Percentiles rank a stretch among this genome's conserved stretches.
Conservation (phyloP, 2,797 vertebrate genomes). For the Benthosema pterotum region DNA sequence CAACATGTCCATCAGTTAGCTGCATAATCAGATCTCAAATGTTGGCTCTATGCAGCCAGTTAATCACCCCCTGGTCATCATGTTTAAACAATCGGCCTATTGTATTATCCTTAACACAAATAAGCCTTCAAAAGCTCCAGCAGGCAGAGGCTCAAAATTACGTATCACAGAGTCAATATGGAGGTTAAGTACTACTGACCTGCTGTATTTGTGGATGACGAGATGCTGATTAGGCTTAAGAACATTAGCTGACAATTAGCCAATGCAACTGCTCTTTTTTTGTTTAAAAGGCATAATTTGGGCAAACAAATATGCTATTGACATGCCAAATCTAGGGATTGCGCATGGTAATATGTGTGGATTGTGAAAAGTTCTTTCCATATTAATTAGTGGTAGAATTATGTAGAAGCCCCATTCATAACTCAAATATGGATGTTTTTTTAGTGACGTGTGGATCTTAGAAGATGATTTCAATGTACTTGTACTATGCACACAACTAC, state of each 20-base stretch:
- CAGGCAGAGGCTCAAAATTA: conserved; percentile 43
- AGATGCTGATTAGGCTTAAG: conserved; percentile 43
- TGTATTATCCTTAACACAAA: conserved; percentile 45
- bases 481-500: background rate
- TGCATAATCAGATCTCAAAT: conserved; percentile 17
- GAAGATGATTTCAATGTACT: background rate
- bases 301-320: too few species aligned
- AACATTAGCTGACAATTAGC: conserved; percentile 15
- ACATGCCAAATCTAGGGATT: too few species aligned
- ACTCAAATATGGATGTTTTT: conserved; percentile 5
- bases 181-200: conserved; percentile 39
- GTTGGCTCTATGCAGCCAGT: conserved; percentile 38
- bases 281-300: too few species aligned
- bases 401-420: background rate
- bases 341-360: too few species aligned
- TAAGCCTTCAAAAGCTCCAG: conserved; percentile 43
- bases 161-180: conserved; percentile 22
- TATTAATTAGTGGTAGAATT: too few species aligned
- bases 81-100: conserved; percentile 51
- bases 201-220: conserved; percentile 38
- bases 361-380: too few species aligned
- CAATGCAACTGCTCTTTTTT: too few species aligned
- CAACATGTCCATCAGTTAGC: conserved; percentile 9
- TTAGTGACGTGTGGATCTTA: conserved; percentile 2
- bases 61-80: conserved; percentile 46